Percentiles rank a stretch among this genome's conserved stretches.
Evolutionary conservation across 2,888 invertebrate species (phyloP).

Genomic region (Tridacna crocea): DNA sequence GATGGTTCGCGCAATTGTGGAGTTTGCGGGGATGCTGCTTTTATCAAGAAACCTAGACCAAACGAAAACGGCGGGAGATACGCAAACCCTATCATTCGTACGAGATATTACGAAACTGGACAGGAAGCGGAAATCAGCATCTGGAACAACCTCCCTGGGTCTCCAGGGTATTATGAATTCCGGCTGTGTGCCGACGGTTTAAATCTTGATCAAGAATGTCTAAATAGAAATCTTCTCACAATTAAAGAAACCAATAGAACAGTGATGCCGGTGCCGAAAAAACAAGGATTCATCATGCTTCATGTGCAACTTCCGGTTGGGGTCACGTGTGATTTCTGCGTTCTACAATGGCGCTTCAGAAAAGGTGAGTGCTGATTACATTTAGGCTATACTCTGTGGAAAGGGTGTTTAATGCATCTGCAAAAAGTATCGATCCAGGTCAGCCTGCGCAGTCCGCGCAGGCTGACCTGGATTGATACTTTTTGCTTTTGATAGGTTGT

Average conservation of each 20-base stretch:
- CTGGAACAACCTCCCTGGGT: constrained; percentile 55
- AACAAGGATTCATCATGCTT: constrained; percentile 45
- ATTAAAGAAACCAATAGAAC: constrained; percentile 39
- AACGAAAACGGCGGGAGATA: constrained; percentile 65
- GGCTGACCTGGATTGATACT: no score
- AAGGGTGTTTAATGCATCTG: no score
- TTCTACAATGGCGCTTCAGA: constrained; percentile 59
- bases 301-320: constrained; percentile 58
- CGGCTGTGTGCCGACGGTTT: constrained; percentile 49
- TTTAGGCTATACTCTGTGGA: no score
- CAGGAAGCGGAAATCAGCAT: constrained; percentile 47
- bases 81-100: constrained; percentile 48
- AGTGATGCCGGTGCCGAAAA: constrained; percentile 36
- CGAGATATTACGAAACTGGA: constrained; percentile 52
- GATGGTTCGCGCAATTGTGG: constrained; percentile 63
- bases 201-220: constrained; percentile 36
- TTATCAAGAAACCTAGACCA: constrained; percentile 40
- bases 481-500: no score
- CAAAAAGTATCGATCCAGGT: no score
- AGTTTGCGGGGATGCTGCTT: constrained; percentile 60
- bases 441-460: no score
- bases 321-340: constrained; percentile 56
- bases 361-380: constrained; percentile 38
- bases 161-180: constrained; percentile 57
- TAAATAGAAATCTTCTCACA: constrained; percentile 46